Evolutionary conservation across 64 coral and sea anemone species (phyloP), one percentile per base, ranked within the genome.

Genomic region (Pocillopora verrucosa): DNA sequence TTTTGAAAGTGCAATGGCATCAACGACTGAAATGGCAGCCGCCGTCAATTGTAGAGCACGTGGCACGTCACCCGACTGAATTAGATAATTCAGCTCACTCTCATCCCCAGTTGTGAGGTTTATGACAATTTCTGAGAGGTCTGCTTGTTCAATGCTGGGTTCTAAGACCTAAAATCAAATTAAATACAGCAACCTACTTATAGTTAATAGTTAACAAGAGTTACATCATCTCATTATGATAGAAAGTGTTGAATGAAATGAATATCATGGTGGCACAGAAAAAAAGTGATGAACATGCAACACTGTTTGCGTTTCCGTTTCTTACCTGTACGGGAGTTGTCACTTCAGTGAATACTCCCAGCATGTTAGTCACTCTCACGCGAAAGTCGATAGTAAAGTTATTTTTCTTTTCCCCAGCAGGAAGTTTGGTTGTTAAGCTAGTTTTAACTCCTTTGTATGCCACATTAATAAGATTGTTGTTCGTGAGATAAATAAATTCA

Each of bases 251-350:
- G 61, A 62, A 1, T 62, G 61, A 62, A 62, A 45, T 45, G 41
- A 45, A 45, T 3, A 45, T 45, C 41, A 45, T 45, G 41, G 41
- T n/a, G n/a, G n/a, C n/a, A n/a, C n/a, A 45, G 6, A 45, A 45
- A 45, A 6, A 2, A 45, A 6, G 41, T 6, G 41, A 45, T 45
- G 2, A 45, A 45, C 6, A 6, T 45, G 41, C 2, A 45, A 45
- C 41, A 6, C 12, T 16, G 13, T 63, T 63, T 67, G 1, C 19
- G 11, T 11, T 22, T 15, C 15, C 6, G 1, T 20, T 62, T 14
- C 78, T 34, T 73, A 90, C 88, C 64, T 90, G 76, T n/a, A 90
- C 88, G 16, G 88, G 65, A 70, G 20, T 82, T 11, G 26, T 26
- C 0, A 90, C 88, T 70, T 60, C 58, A 12, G 88, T 82, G 5